phyloP scores from a whole-genome alignment of 2,797 vertebrate genomes.

The Harpagifer antarcticus region DNA sequence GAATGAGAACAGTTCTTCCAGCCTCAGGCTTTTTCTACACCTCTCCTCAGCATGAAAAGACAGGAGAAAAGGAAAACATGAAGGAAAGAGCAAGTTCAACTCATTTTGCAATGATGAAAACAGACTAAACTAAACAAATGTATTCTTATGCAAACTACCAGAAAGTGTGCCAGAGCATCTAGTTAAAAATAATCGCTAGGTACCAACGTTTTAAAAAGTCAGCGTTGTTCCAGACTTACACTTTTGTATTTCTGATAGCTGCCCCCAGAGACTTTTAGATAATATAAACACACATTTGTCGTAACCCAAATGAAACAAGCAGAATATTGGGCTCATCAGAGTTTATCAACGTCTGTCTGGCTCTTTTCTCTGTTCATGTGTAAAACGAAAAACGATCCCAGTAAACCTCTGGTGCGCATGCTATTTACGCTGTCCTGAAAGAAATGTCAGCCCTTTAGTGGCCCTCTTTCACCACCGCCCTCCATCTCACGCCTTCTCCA shows the following conservation, averaged over 20 bases:
- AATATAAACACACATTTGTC: no score
- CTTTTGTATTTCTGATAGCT: background rate
- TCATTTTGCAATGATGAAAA: constrained; percentile 40
- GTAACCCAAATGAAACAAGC: no score
- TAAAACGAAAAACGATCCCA: no score
- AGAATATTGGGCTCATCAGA: no score
- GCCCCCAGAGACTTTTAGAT: no score
- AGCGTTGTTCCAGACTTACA: background rate
- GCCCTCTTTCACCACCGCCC: constrained; percentile 40
- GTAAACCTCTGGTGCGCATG: no score
- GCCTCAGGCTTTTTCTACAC: constrained; percentile 61
- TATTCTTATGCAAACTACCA: constrained; percentile 7
- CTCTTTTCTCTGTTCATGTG: no score
- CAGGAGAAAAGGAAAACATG: constrained; percentile 9
- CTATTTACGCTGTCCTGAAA: no score
- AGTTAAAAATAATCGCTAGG: background rate
- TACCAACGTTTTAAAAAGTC: background rate
- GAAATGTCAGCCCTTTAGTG: background rate
- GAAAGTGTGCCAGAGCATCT: background rate
- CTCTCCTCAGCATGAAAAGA: constrained; percentile 50
- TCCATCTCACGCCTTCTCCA: constrained; percentile 18
- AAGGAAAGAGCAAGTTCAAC: constrained; percentile 24
- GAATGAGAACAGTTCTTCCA: constrained; percentile 40
- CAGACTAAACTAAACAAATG: constrained; percentile 30
- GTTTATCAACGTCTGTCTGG: no score